These are phyloP conservation scores for Pituophis catenifer DNA, from an alignment of 2,113 vertebrate genomes.

Conservation along the genomic window DNA sequence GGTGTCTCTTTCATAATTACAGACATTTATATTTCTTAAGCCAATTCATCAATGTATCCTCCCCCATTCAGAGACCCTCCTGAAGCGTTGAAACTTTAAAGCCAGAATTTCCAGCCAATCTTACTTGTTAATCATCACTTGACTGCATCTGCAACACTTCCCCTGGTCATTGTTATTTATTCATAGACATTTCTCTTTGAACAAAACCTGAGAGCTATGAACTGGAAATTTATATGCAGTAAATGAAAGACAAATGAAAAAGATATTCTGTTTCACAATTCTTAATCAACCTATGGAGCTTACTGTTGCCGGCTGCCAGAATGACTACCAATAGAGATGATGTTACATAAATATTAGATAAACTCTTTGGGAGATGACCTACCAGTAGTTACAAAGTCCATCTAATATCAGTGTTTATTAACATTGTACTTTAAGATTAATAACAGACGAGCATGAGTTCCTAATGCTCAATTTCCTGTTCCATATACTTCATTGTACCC, in stretches of 20 bases:
- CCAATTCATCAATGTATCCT: not conserved
- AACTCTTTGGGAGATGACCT: not conserved
- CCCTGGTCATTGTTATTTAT: not conserved
- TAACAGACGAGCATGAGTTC: not conserved
- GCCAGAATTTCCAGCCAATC: not conserved
- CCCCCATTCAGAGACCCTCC: not conserved
- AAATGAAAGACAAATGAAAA: not conserved
- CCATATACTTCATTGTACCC: not conserved
- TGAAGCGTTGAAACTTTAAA: not conserved
- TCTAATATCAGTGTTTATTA: not conserved
- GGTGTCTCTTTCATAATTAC: not conserved
- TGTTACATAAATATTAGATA: not conserved
- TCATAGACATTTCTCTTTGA: not conserved
- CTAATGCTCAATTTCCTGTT: not conserved
- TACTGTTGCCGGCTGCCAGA: not conserved
- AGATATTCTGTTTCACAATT: not conserved
- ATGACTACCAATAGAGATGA: not conserved
- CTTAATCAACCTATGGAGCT: not conserved
- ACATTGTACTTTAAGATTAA: not conserved
- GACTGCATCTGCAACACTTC: not conserved
- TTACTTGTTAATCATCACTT: not conserved
- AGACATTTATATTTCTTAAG: not conserved
- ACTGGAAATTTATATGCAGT: not conserved
- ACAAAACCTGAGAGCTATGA: not conserved
- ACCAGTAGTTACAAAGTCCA: not conserved